Evolutionary conservation across 2,888 invertebrate species (phyloP).

Genomic region (Cryptocheilus praepositus): DNA sequence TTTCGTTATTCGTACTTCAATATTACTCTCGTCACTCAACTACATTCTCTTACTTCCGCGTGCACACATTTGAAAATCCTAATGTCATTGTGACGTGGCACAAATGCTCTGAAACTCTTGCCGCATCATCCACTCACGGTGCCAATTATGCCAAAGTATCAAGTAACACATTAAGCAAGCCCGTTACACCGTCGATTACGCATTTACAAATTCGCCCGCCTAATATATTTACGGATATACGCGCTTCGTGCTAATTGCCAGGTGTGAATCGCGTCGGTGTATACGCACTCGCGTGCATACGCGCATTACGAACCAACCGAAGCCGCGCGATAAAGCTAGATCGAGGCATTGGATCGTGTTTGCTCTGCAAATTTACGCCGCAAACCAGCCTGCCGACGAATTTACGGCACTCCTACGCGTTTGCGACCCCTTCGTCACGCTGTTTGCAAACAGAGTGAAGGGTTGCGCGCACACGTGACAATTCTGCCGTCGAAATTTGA

Average conservation of each 20-base stretch:
- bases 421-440: not conserved
- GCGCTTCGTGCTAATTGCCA: slow-evolving; percentile 32
- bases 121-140: too few species aligned
- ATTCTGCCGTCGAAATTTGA: not conserved
- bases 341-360: slow-evolving; percentile 42
- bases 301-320: not conserved
- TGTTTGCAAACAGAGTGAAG: slow-evolving; percentile 2
- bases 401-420: slow-evolving; percentile 53
- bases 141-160: too few species aligned
- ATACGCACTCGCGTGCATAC: slow-evolving; percentile 16
- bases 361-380: slow-evolving; percentile 61
- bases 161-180: too few species aligned
- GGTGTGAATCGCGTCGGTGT: slow-evolving; percentile 25
- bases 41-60: too few species aligned
- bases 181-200: too few species aligned
- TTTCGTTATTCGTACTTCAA: too few species aligned
- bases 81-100: too few species aligned
- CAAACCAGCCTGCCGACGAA: slow-evolving; percentile 56
- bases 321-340: slow-evolving; percentile 13
- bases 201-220: too few species aligned
- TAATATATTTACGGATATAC: not conserved
- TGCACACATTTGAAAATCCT: too few species aligned
- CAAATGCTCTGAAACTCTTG: too few species aligned
- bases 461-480: not conserved
- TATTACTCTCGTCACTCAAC: too few species aligned